phyloP scores from a whole-genome alignment of 1,140 invertebrate species.

The Drosophila nigromelanica region DNA sequence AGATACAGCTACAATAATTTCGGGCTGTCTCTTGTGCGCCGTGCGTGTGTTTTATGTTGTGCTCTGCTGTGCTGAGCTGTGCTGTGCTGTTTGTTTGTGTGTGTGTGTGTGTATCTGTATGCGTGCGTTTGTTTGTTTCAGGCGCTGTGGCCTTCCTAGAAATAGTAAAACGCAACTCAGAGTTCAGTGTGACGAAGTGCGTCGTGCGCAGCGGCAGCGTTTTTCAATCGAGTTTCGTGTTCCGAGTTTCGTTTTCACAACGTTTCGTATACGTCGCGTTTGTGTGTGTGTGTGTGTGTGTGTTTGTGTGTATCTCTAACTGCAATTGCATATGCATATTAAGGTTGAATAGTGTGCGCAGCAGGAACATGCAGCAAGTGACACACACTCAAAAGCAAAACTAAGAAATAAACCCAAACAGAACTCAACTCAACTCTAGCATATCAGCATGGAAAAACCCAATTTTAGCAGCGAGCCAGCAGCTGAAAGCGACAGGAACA shows the following conservation, averaged over 20 bases:
- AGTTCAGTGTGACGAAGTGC: constrained; percentile 78
- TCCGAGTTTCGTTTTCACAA: constrained; percentile 12
- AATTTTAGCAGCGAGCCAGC: constrained; percentile 5
- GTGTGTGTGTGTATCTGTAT: background rate
- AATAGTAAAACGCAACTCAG: constrained; percentile 79
- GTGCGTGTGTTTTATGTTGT: background rate
- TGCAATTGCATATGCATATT: constrained; percentile 1
- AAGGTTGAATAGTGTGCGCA: constrained; percentile 20
- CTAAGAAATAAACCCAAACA: background rate
- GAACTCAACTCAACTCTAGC: background rate
- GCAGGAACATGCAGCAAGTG: constrained; percentile 25
- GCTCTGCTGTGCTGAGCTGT: background rate
- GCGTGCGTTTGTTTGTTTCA: constrained; percentile 15
- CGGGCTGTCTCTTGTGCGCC: constrained; percentile 33
- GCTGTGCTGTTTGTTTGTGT: background rate
- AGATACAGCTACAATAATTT: constrained; percentile 72
- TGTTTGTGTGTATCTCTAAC: constrained; percentile 2
- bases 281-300: background rate
- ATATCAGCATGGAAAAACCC: constrained; percentile 23
- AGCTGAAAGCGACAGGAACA: constrained; percentile 11
- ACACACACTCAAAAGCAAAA: constrained; percentile 1
- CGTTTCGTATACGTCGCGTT: background rate
- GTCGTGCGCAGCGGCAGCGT: constrained; percentile 82
- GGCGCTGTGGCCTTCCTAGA: constrained; percentile 73
- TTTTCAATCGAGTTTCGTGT: constrained; percentile 35